phyloP scores from a whole-genome alignment of 2,113 vertebrate species.

The Pygoscelis antarcticus region DNA sequence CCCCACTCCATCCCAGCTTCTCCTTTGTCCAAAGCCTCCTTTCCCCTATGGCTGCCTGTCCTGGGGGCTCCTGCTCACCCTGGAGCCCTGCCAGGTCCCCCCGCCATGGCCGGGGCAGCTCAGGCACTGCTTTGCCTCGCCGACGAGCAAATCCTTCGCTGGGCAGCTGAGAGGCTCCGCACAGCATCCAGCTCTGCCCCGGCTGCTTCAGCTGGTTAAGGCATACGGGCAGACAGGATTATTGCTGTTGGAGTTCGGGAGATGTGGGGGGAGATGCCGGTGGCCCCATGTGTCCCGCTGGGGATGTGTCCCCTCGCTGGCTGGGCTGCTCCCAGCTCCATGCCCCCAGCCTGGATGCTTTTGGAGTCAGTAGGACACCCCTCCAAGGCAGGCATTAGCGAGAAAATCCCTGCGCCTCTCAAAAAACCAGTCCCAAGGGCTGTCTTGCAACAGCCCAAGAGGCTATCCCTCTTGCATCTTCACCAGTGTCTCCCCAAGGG shows the following conservation, averaged over 20 bases:
- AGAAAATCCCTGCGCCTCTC: neutral
- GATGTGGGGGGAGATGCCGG: neutral
- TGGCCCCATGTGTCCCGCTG: rapidly evolving
- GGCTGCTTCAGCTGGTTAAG: neutral
- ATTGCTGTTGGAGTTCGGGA: neutral
- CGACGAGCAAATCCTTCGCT: rapidly evolving
- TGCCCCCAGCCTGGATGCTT: neutral
- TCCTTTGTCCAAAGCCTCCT: neutral
- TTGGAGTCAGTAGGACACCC: neutral
- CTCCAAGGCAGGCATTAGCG: neutral
- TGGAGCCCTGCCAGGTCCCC: neutral
- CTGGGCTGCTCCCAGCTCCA: neutral
- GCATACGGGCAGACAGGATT: neutral
- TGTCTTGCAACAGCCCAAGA: too few relatives aligned
- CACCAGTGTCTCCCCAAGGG: too few relatives aligned
- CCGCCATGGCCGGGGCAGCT: neutral
- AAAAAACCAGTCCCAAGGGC: too few relatives aligned
- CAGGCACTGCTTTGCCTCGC: neutral
- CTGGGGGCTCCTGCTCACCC: neutral
- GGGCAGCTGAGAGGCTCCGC: neutral
- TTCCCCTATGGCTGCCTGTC: neutral
- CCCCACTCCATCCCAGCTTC: neutral
- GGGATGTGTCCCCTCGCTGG: neutral
- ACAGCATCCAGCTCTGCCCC: neutral
- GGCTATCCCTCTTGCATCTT: too few relatives aligned